Evolutionary conservation across 2,888 invertebrate species (phyloP).

Genomic region (Drosophila quinaria): DNA sequence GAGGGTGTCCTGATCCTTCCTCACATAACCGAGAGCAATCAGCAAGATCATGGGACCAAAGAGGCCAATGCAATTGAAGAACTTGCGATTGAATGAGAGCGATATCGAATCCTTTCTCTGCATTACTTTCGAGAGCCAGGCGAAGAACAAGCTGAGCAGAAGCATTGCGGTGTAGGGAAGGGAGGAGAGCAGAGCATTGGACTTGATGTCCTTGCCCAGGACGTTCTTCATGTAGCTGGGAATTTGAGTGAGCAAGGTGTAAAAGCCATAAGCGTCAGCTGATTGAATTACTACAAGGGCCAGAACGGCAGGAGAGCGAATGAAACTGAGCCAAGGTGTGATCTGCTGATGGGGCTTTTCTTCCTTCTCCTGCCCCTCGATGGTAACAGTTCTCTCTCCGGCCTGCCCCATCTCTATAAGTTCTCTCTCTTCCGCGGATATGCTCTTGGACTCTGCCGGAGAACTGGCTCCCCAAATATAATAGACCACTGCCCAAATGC

Average conservation of each 20-base stretch:
- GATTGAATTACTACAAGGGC: slow-evolving; percentile 88
- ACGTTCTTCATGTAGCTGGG: slow-evolving; percentile 90
- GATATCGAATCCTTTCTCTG: slow-evolving; percentile 84
- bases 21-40: slow-evolving; percentile 86
- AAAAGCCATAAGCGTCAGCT: slow-evolving; percentile 89
- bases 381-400: slow-evolving; percentile 55
- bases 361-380: slow-evolving; percentile 50
- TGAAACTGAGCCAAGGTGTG: slow-evolving; percentile 88
- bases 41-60: slow-evolving; percentile 88
- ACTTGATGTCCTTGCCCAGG: slow-evolving; percentile 90
- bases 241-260: slow-evolving; percentile 90
- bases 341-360: slow-evolving; percentile 74
- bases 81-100: slow-evolving; percentile 81
- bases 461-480: slow-evolving; percentile 88
- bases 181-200: slow-evolving; percentile 87
- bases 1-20: slow-evolving; percentile 76
- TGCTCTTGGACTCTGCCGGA: slow-evolving; percentile 87
- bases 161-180: slow-evolving; percentile 87
- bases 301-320: slow-evolving; percentile 88
- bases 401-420: slow-evolving; percentile 88
- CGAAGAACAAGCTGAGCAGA: slow-evolving; percentile 87
- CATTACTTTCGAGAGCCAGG: slow-evolving; percentile 85
- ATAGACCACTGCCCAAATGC: slow-evolving; percentile 87
- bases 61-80: slow-evolving; percentile 85
- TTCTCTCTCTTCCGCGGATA: slow-evolving; percentile 88